These are phyloP conservation scores for Lasioglossum villosulum DNA, from an alignment of 2,888 invertebrate species.

Conservation along the genomic window DNA sequence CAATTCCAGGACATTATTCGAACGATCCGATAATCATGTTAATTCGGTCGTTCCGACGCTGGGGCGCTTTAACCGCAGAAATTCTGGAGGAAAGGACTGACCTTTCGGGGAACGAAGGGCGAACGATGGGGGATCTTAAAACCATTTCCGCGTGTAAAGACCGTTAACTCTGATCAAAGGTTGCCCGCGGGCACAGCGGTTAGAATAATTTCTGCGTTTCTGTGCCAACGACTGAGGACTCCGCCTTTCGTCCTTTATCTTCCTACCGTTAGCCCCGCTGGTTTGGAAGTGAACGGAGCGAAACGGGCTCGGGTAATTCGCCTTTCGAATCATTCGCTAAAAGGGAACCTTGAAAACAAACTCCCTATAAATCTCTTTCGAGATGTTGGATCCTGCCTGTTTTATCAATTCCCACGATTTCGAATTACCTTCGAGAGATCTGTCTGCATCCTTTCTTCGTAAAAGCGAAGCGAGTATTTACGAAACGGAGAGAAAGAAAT, in stretches of 20 bases:
- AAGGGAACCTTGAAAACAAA: neutral
- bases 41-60: constrained; percentile 18
- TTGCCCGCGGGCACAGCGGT: constrained; percentile 61
- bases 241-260: constrained; percentile 60
- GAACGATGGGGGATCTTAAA: constrained; percentile 60
- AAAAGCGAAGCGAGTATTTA: neutral
- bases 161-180: constrained; percentile 71
- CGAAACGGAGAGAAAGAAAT: constrained; percentile 20
- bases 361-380: neutral
- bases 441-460: neutral
- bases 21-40: constrained; percentile 25
- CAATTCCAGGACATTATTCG: neutral
- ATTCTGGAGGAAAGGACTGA: constrained; percentile 52
- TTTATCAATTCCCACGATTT: neutral
- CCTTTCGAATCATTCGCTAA: constrained; percentile 21
- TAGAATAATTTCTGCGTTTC: constrained; percentile 72
- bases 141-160: constrained; percentile 68
- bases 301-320: constrained; percentile 44
- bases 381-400: neutral
- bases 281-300: constrained; percentile 53
- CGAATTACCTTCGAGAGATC: neutral
- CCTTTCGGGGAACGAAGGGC: constrained; percentile 62
- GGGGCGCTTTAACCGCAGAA: constrained; percentile 3
- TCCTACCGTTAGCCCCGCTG: constrained; percentile 53
- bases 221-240: constrained; percentile 61